Base-by-base conservation (phyloP, 1,140 invertebrate genomes). In the Cheumatopsyche charites region DNA sequence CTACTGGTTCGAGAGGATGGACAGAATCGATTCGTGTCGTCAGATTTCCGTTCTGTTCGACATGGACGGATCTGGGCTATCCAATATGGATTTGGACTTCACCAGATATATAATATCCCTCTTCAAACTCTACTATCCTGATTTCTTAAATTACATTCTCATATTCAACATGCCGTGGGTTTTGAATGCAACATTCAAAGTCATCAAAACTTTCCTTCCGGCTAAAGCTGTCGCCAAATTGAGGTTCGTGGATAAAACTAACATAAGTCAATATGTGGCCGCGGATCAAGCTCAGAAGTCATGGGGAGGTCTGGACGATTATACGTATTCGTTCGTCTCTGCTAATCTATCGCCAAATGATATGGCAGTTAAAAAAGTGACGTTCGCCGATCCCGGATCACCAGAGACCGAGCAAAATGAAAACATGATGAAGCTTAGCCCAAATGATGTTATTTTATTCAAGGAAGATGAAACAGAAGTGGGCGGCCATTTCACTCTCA, bases 91-190 rank as follows among this genome's bases (percentile, higher is more conserved):
- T 82, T 90, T 95, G 89, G 93, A 95, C 17, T 88, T 94, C 71
- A 91, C 88, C 0, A 91, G 91, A 78, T 96, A 94, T 77, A 83
- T 97, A 65, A 95, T 98, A 71, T 89, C 87, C 26, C 85, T 95
- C 25, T 95, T 96, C 78, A 96, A 97, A 81, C 83, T 86, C 36
- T 96, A 97, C 80, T 98, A 97, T 83, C 96, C 96, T 9, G 92
- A 90, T 83, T 90, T 93, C 80, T 81, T 95, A 70, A 97, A 95
- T 79, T 95, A 95, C 78, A 94, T 98, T 72, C 84, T 98, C 45
- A 91, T 98, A 65, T 95, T 89, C 83, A 94, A 98, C 80, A 94
- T 98, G 92, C 93, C 95, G 3, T 98, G 96, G 95, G 88, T 97
- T 7, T 84, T 98, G 67, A 96, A 92, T 80, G 94, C 96, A 76